Conservation (phyloP, 2,797 vertebrate genomes). For the Hemitrygon akajei region DNA sequence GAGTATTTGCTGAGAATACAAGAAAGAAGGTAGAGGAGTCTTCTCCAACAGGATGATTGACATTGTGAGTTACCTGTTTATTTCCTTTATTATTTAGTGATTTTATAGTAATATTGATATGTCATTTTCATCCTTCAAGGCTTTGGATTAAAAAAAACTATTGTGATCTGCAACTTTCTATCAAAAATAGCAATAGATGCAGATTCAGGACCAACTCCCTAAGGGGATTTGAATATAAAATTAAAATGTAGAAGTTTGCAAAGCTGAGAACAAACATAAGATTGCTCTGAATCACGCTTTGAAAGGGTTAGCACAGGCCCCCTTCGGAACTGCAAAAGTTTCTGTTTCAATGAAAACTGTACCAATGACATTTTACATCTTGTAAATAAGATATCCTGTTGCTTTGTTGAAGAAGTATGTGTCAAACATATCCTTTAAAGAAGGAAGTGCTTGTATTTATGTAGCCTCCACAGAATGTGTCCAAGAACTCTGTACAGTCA, state of each 20-base stretch:
- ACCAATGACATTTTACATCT: neutral
- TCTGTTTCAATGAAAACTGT: neutral
- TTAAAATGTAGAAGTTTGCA: neutral
- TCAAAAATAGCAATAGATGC: neutral
- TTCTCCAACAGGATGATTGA: neutral
- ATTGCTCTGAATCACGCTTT: neutral
- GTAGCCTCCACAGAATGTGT: neutral
- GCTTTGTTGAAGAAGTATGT: neutral
- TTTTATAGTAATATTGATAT: neutral
- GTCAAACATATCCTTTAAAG: neutral
- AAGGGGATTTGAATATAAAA: neutral
- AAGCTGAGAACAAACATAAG: neutral
- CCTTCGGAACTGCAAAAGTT: too few species aligned
- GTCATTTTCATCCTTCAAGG: neutral
- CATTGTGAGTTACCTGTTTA: neutral
- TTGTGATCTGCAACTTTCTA: neutral
- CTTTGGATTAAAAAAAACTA: too few species aligned
- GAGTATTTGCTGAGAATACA: neutral
- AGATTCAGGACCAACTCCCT: neutral
- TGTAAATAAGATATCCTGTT: neutral
- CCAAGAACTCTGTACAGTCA: neutral
- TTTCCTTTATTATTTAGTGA: neutral
- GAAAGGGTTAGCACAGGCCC: neutral
- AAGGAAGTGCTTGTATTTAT: neutral
- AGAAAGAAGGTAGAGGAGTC: neutral